Percentiles rank a stretch among this genome's conserved stretches.
phyloP scores from a whole-genome alignment of 2,113 vertebrate genomes.

The Euleptes europaea region DNA sequence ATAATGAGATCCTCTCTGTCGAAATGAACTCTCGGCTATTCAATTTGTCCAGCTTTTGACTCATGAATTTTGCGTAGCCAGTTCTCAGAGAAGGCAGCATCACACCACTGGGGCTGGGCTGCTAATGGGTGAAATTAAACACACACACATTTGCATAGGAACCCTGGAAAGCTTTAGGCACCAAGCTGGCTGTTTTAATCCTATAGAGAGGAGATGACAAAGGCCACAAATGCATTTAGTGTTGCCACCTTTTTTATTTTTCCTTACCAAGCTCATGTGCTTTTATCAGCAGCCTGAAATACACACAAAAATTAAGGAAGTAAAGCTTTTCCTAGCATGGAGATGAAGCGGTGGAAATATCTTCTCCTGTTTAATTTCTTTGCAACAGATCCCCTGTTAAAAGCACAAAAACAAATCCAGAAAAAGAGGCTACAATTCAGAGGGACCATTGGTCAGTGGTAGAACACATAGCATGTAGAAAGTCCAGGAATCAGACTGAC shows the following conservation, averaged over 20 bases:
- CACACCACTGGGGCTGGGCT: constrained; percentile 25
- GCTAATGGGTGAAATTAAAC: constrained; percentile 47
- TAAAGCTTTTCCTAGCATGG: neutral
- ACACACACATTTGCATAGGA: neutral
- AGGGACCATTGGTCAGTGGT: too few relatives aligned
- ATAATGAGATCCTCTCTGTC: constrained; percentile 54
- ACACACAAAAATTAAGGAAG: neutral
- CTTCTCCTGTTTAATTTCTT: neutral
- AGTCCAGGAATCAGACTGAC: too few relatives aligned
- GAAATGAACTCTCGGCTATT: constrained; percentile 55
- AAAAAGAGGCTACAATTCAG: neutral
- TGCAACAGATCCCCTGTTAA: neutral
- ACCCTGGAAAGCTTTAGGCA: neutral
- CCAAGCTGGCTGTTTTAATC: neutral
- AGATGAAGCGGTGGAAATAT: neutral
- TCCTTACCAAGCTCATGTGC: neutral
- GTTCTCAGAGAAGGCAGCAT: constrained; percentile 37
- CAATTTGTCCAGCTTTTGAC: constrained; percentile 39
- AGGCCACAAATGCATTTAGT: neutral
- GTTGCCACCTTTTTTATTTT: neutral
- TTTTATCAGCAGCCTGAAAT: neutral
- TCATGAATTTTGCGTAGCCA: constrained; percentile 43
- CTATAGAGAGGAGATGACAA: neutral
- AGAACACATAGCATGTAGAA: too few relatives aligned
- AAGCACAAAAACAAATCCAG: neutral